Conservation (phyloP, 1,140 invertebrate species). For the Megalonaias nervosa region DNA sequence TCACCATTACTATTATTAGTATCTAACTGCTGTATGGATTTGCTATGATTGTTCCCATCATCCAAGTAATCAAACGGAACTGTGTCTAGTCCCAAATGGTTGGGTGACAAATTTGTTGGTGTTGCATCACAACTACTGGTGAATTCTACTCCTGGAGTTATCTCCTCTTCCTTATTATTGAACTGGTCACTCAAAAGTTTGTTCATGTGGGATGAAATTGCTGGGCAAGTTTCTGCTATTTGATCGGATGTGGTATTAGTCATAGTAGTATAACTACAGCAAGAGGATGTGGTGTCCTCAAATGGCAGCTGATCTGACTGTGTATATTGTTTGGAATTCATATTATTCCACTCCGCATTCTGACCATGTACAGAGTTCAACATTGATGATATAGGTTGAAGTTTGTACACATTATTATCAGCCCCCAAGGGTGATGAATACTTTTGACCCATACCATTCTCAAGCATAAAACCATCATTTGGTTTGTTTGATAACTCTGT, state of each 20-base stretch:
- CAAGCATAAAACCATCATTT: slow-evolving; percentile 7
- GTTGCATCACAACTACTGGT: slow-evolving; percentile 27
- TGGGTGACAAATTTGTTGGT: slow-evolving; percentile 23
- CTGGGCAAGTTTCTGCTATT: slow-evolving; percentile 61
- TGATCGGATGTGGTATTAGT: slow-evolving; percentile 63
- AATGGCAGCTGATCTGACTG: background rate
- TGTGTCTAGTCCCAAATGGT: slow-evolving; percentile 7
- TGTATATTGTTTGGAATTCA: slow-evolving; percentile 15
- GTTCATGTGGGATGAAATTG: slow-evolving; percentile 65
- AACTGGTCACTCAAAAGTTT: slow-evolving; percentile 19
- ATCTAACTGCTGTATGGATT: slow-evolving; percentile 13
- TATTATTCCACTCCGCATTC: slow-evolving; percentile 13
- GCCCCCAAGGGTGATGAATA: background rate
- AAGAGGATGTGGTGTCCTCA: slow-evolving; percentile 9
- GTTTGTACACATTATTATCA: slow-evolving; percentile 51
- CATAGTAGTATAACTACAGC: slow-evolving; percentile 62
- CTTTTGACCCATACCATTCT: slow-evolving; percentile 15
- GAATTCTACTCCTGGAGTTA: slow-evolving; percentile 17
- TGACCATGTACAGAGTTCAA: slow-evolving; percentile 58
- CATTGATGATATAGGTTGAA: slow-evolving; percentile 66
- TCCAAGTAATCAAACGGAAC: slow-evolving; percentile 5
- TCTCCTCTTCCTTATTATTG: slow-evolving; percentile 15
- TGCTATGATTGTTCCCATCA: slow-evolving; percentile 22
- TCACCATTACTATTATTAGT: too few relatives aligned
- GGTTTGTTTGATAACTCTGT: slow-evolving; percentile 9